Base-by-base conservation (phyloP, 2,888 invertebrate species). In the Neuroscelio doddi region DNA sequence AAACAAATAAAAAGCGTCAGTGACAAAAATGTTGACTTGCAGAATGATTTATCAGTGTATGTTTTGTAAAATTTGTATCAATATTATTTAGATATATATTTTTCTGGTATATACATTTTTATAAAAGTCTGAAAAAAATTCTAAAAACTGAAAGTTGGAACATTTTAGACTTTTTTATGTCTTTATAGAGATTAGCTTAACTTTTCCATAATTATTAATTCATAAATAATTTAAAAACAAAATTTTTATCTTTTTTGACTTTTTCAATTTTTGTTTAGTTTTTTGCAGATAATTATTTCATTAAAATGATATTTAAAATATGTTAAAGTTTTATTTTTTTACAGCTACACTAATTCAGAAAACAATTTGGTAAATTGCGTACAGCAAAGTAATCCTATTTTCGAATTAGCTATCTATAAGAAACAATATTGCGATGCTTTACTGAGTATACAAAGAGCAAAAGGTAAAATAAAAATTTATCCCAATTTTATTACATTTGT, bases 361-460 rank as follows among this genome's bases (percentile, higher is more conserved):
- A 49, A 38, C 12, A 38, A 45, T 44, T n/a, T 41, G 49, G 49
- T n/a, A 12, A 45, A 36, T 24, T 53, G 30, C 12, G 41, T 57
- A 38, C 62, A 55, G 49, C 64, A 49, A 39, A 47, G 58, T 9
- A 59, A 49, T 47, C 71, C 76, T 9, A 59, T 70, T 47, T 63
- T 70, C 14, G 74, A 80, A 51, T 57, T 77, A 12, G 65, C 70
- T 8, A 64, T 70, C 21, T 75, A 75, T 34, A 77, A 76, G 58
- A 78, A 74, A 64, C 79, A 76, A 16, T 80, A 75, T 21, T 80
- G 76, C 30, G 74, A 80, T 38, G 68, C 76, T 2, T 55, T 80
- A 36, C 51, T 80, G 44, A 75, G 64, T 51, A 69, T 76, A 50
- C 79, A 79, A 38, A 73, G 71, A 56, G 72, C 79, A 26, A 79